These are phyloP conservation scores for Drosophila ercepeae DNA, from an alignment of 1,140 invertebrate species.

Conservation along the genomic window DNA sequence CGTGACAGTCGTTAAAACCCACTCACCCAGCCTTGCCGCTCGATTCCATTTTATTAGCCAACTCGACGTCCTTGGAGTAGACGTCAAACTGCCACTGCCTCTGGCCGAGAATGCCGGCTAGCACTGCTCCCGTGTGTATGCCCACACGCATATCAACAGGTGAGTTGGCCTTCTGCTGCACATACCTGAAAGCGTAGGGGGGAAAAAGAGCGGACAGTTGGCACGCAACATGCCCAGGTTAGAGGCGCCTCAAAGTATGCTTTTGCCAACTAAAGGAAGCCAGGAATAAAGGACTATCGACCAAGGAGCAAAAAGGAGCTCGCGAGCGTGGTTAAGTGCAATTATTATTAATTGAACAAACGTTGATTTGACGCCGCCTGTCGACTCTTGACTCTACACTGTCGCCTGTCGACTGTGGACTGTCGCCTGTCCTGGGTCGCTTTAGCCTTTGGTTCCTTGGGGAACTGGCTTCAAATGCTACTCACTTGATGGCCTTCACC, in stretches of 20 bases:
- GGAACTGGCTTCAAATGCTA: conserved; percentile 50
- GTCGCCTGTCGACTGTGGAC: conserved; percentile 14
- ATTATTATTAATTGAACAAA: conserved; percentile 79
- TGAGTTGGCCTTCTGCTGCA: conserved; percentile 97
- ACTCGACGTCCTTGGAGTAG: conserved; percentile 97
- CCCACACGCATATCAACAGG: conserved; percentile 99
- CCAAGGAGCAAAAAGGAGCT: conserved; percentile 7
- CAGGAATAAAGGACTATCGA: background rate
- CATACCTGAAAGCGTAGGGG: conserved; percentile 87
- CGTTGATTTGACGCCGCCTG: conserved; percentile 67
- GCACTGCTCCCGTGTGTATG: conserved; percentile 97
- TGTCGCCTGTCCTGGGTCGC: background rate
- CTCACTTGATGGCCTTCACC: conserved; percentile 98
- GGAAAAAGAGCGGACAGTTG: background rate
- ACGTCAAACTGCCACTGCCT: conserved; percentile 99
- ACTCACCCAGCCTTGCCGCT: conserved; percentile 97
- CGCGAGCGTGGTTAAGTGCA: conserved; percentile 67
- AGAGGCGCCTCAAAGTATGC: conserved; percentile 15
- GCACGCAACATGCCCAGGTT: conserved; percentile 16
- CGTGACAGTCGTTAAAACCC: conserved; percentile 5
- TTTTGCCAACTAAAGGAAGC: background rate
- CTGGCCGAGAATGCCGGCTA: conserved; percentile 98
- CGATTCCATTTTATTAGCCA: conserved; percentile 99
- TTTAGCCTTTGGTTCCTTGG: background rate
- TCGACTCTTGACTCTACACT: conserved; percentile 11